A percentile compares a stretch with the other conserved stretches of the same genome.
These are phyloP conservation scores for Neosalanx taihuensis DNA, from an alignment of 2,797 vertebrate genomes.

Conservation along the genomic window DNA sequence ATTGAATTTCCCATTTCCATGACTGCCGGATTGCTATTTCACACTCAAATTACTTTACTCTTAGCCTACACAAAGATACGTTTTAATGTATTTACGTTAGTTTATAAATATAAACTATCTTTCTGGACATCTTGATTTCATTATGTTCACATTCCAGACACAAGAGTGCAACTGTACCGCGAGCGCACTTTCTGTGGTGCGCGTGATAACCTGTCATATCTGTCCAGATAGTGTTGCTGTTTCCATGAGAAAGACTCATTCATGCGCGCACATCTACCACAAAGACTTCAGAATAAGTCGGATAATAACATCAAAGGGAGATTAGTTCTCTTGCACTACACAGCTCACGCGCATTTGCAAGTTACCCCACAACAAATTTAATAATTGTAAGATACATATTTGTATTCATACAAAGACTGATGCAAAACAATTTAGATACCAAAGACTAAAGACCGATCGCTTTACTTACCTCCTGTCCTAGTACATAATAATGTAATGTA, in stretches of 20 bases:
- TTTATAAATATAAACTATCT: neutral
- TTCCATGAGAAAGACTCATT: neutral
- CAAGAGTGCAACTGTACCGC: neutral
- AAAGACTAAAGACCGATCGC: too few relatives aligned
- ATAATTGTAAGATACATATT: neutral
- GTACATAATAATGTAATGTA: too few relatives aligned
- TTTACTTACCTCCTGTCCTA: too few relatives aligned
- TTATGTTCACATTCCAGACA: neutral
- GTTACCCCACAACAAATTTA: too few relatives aligned
- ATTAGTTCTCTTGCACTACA: neutral
- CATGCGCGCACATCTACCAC: neutral
- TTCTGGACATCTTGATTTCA: neutral
- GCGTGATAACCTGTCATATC: conserved; percentile 1
- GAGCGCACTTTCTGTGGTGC: neutral
- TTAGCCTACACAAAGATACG: neutral
- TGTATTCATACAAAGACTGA: neutral
- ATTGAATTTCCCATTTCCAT: neutral
- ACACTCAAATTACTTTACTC: neutral
- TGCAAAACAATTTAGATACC: neutral
- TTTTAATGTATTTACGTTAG: neutral
- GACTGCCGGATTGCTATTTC: neutral
- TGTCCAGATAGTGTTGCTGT: neutral
- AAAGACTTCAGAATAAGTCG: neutral
- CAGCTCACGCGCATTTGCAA: neutral
- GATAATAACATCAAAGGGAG: neutral